These are phyloP conservation scores for Malacoraja senta DNA, from an alignment of 2,797 vertebrate species.

Conservation along the genomic window DNA sequence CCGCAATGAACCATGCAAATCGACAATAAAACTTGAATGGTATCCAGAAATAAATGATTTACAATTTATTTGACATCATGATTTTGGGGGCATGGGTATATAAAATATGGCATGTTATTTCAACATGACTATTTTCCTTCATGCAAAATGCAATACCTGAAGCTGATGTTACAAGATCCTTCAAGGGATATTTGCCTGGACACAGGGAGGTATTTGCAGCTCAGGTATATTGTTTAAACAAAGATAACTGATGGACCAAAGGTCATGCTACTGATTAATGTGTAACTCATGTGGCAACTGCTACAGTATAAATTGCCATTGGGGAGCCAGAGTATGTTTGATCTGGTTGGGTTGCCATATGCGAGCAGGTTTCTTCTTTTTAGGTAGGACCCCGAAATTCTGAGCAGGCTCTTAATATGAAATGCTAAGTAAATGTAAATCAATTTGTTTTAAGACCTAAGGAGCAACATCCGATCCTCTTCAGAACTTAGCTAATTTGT, in stretches of 20 bases:
- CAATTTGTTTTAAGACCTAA: background rate
- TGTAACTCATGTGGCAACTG: slow-evolving; percentile 23
- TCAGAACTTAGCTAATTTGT: background rate
- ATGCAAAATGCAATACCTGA: background rate
- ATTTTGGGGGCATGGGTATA: background rate
- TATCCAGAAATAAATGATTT: background rate
- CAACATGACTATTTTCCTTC: background rate
- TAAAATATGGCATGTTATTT: background rate
- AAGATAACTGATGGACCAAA: background rate
- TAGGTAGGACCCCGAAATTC: background rate
- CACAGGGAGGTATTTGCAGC: background rate
- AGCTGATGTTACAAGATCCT: background rate
- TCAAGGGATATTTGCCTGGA: background rate
- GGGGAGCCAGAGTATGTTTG: background rate
- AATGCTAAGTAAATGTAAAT: background rate
- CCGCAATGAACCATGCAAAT: background rate
- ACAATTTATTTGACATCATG: background rate
- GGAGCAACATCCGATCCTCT: background rate
- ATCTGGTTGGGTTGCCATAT: background rate
- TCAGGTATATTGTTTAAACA: background rate
- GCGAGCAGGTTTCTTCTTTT: background rate
- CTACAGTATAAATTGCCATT: background rate
- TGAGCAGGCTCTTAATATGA: background rate
- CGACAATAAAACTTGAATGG: background rate
- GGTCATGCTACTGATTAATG: slow-evolving; percentile 2